Evolutionary conservation across 2,888 invertebrate species (phyloP).

Genomic region (Dynastes maya): DNA sequence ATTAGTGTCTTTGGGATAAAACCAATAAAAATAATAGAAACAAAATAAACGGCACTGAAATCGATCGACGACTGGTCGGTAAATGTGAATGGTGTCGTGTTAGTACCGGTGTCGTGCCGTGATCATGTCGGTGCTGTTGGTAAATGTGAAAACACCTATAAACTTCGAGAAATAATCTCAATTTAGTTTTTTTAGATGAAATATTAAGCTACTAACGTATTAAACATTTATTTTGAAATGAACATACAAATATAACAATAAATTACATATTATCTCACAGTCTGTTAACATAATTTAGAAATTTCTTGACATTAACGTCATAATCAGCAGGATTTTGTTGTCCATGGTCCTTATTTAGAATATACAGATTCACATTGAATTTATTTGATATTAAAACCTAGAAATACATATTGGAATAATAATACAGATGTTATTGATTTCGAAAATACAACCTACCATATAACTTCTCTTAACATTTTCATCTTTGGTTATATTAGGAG

Average conservation of each 20-base stretch:
- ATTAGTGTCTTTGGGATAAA: no score
- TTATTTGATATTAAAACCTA: slow-evolving; percentile 71
- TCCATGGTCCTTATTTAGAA: slow-evolving; percentile 69
- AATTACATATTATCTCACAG: slow-evolving; percentile 59
- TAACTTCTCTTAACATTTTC: slow-evolving; percentile 58
- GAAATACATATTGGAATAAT: slow-evolving; percentile 56
- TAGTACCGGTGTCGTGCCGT: no score
- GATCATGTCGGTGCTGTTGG: no score
- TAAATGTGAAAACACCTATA: no score
- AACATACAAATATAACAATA: slow-evolving; percentile 22
- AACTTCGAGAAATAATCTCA: no score
- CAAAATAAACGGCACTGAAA: no score
- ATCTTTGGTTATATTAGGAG: slow-evolving; percentile 60
- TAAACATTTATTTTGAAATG: slow-evolving; percentile 21
- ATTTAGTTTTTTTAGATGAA: neutral
- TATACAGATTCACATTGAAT: slow-evolving; percentile 70
- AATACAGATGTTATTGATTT: neutral
- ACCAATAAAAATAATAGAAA: no score
- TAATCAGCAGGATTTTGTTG: slow-evolving; percentile 66
- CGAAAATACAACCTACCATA: slow-evolving; percentile 66
- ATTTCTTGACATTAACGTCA: slow-evolving; percentile 69
- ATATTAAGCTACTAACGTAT: slow-evolving; percentile 9
- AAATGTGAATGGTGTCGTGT: no score
- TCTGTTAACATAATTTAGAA: slow-evolving; percentile 70
- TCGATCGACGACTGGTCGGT: no score